Conservation (phyloP, 2,797 vertebrate genomes). For the Poecile montanus region DNA sequence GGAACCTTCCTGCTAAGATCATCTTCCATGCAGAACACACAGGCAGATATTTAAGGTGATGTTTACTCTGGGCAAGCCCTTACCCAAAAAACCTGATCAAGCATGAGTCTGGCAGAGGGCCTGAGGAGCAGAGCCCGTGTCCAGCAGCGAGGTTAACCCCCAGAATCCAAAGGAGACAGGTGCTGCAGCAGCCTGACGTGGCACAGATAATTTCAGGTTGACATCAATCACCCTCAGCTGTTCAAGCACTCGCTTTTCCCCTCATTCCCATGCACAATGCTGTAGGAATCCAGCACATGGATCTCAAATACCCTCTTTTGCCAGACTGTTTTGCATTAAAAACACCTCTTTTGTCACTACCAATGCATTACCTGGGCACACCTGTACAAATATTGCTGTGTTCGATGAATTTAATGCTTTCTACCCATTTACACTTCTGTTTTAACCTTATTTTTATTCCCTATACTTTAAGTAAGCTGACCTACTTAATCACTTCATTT, state of each 20-base stretch:
- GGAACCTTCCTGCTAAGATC: not conserved
- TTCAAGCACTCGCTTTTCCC: not conserved
- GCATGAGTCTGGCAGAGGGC: not conserved
- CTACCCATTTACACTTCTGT: not conserved
- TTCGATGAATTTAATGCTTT: not conserved
- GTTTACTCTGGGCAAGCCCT: not conserved
- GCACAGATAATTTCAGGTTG: not conserved
- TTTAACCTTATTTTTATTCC: not conserved
- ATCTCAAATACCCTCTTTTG: not conserved
- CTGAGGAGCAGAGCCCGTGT: not conserved
- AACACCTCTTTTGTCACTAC: not conserved
- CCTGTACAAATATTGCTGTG: not conserved
- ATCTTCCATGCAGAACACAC: not conserved
- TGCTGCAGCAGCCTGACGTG: rapidly evolving
- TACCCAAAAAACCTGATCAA: rapidly evolving
- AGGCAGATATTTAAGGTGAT: not conserved
- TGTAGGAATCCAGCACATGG: not conserved
- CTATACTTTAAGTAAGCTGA: not conserved
- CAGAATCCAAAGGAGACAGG: not conserved
- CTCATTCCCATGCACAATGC: not conserved
- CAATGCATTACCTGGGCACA: not conserved
- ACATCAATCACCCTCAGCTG: not conserved
- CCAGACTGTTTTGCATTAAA: not conserved
- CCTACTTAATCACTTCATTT: conserved; percentile 29
- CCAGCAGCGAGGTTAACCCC: not conserved